These are phyloP conservation scores for Volucella bombylans DNA, from an alignment of 2,888 invertebrate genomes.

Conservation along the genomic window DNA sequence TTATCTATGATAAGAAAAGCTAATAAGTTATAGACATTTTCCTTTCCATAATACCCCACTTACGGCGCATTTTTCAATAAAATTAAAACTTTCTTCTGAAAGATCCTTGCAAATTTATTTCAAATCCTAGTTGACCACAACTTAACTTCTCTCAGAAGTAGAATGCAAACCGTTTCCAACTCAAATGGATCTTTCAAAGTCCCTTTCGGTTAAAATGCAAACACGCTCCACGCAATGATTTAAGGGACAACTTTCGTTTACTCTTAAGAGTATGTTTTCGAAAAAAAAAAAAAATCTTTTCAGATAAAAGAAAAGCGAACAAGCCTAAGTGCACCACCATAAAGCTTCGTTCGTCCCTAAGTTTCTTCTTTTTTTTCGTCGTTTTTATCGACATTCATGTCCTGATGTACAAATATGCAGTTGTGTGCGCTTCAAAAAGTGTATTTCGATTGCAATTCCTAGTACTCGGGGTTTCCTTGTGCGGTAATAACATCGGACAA, in stretches of 20 bases:
- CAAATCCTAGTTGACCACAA: constrained; percentile 44
- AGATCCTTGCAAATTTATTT: constrained; percentile 51
- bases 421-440: constrained; percentile 51
- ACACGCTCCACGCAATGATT: constrained; percentile 25
- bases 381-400: constrained; percentile 56
- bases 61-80: constrained; percentile 12
- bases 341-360: too few species aligned
- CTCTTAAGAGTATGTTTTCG: constrained; percentile 15
- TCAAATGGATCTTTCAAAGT: not conserved
- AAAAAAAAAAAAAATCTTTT: constrained; percentile 24
- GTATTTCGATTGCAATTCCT: constrained; percentile 71
- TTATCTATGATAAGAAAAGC: too few species aligned
- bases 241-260: constrained; percentile 53
- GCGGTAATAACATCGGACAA: constrained; percentile 71
- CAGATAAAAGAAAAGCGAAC: constrained; percentile 2
- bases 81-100: constrained; percentile 46
- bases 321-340: constrained; percentile 43
- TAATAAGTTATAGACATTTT: too few species aligned
- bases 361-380: too few species aligned
- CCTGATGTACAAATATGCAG: constrained; percentile 49
- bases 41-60: too few species aligned
- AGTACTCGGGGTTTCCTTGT: constrained; percentile 59
- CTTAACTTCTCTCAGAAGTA: constrained; percentile 27
- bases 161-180: constrained; percentile 36
- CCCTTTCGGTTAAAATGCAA: constrained; percentile 35